These are phyloP conservation scores for Drosophila cardini DNA, from an alignment of 1,140 invertebrate species.

Conservation along the genomic window DNA sequence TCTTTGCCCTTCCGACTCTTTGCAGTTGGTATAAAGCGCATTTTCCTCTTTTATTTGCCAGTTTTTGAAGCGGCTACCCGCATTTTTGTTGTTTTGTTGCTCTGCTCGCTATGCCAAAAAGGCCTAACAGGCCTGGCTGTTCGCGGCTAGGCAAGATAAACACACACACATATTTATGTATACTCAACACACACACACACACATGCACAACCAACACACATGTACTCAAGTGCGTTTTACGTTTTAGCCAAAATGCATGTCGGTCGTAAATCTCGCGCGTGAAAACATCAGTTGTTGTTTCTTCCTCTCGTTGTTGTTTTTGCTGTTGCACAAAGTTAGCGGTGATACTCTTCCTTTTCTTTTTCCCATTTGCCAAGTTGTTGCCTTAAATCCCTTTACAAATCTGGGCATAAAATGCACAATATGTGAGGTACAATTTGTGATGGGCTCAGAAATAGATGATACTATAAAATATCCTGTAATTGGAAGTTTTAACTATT, in stretches of 20 bases:
- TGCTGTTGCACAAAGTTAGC: constrained; percentile 31
- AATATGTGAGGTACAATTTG: constrained; percentile 30
- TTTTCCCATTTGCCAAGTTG: constrained; percentile 3
- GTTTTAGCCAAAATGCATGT: constrained; percentile 72
- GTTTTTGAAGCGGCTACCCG: constrained; percentile 59
- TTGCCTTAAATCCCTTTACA: constrained; percentile 43
- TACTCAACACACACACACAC: constrained; percentile 16
- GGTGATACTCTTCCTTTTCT: neutral
- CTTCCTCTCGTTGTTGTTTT: constrained; percentile 32
- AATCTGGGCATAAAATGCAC: constrained; percentile 46
- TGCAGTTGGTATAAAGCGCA: constrained; percentile 57
- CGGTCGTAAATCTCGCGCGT: constrained; percentile 77
- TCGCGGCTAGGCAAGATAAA: constrained; percentile 66
- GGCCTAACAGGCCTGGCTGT: constrained; percentile 60
- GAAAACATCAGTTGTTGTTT: constrained; percentile 74
- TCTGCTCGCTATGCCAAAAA: constrained; percentile 56
- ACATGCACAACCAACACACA: constrained; percentile 9
- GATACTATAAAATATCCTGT: constrained; percentile 4
- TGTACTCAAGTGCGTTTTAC: constrained; percentile 70
- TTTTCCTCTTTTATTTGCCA: constrained; percentile 55
- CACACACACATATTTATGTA: constrained; percentile 45
- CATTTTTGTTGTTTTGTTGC: constrained; percentile 71
- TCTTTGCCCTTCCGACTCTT: neutral
- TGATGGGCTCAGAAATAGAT: neutral
- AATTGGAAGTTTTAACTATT: neutral